Evolutionary conservation across 2,888 invertebrate genomes (phyloP).

Genomic region (Priocnemis perturbator): DNA sequence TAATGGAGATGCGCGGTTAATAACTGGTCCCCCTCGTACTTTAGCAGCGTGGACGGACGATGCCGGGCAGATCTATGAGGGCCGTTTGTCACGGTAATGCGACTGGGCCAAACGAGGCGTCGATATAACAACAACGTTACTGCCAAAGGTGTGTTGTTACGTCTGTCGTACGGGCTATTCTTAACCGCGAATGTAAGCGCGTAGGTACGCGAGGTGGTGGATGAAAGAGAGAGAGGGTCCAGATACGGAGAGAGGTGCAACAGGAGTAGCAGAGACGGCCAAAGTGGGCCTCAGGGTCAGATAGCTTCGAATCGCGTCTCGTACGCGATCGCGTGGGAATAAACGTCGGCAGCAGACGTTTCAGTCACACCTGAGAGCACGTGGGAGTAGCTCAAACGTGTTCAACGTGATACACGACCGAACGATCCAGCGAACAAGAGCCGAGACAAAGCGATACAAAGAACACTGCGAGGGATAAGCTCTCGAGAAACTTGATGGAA

Average conservation of each 20-base stretch:
- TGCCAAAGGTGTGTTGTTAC: constrained; percentile 60
- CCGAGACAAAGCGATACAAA: background rate
- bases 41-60: too few species aligned
- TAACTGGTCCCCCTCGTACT: constrained; percentile 16
- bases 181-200: constrained; percentile 10
- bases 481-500: too few species aligned
- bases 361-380: constrained; percentile 31
- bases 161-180: constrained; percentile 30
- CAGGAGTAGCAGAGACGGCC: background rate
- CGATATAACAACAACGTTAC: constrained; percentile 63
- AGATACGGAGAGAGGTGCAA: too few species aligned
- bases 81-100: constrained; percentile 60
- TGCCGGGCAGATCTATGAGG: constrained; percentile 45
- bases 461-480: constrained; percentile 1
- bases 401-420: constrained; percentile 12
- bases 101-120: constrained; percentile 64
- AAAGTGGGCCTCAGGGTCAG: constrained; percentile 9
- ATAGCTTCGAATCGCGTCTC: background rate
- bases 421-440: background rate
- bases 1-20: constrained; percentile 36
- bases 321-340: constrained; percentile 33
- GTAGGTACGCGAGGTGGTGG: constrained; percentile 3
- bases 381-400: constrained; percentile 21
- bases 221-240: background rate
- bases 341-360: constrained; percentile 10